Evolutionary conservation across 2,888 invertebrate genomes (phyloP).

Genomic region (Amphipoea oculea): DNA sequence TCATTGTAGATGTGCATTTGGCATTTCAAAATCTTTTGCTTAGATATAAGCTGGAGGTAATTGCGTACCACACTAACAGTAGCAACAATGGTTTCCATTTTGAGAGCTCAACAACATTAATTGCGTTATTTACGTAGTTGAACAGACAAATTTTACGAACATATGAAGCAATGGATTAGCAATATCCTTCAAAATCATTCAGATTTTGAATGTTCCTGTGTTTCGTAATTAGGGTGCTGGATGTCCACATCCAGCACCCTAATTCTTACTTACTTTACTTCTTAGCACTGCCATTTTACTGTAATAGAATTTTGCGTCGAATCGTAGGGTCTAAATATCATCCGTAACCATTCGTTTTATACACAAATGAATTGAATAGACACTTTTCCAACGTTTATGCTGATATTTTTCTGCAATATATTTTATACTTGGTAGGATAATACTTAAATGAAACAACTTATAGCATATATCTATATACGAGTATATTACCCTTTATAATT

Average conservation of each 20-base stretch:
- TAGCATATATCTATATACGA: not conserved
- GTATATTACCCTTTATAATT: slow-evolving; percentile 10
- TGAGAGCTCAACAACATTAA: too few species aligned
- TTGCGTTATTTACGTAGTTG: too few species aligned
- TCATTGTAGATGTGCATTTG: not conserved
- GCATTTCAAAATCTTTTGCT: not conserved
- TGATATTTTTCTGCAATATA: slow-evolving; percentile 67
- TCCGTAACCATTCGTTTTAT: slow-evolving; percentile 65
- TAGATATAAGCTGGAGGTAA: not conserved
- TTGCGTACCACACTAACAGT: too few species aligned
- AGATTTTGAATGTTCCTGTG: not conserved
- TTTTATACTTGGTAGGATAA: slow-evolving; percentile 65
- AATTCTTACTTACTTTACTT: too few species aligned
- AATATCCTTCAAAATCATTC: too few species aligned
- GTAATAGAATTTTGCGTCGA: slow-evolving; percentile 1
- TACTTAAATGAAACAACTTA: slow-evolving; percentile 49
- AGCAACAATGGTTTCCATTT: too few species aligned
- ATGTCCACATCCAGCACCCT: too few species aligned
- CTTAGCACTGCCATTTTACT: not conserved
- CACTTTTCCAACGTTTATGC: slow-evolving; percentile 69
- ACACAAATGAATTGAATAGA: slow-evolving; percentile 76
- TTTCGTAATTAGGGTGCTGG: not conserved
- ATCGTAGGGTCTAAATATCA: slow-evolving; percentile 60
- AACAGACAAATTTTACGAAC: too few species aligned
- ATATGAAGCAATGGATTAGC: too few species aligned